These are phyloP conservation scores for Agonopterix subpropinquella DNA, from an alignment of 2,888 invertebrate species.

Conservation along the genomic window DNA sequence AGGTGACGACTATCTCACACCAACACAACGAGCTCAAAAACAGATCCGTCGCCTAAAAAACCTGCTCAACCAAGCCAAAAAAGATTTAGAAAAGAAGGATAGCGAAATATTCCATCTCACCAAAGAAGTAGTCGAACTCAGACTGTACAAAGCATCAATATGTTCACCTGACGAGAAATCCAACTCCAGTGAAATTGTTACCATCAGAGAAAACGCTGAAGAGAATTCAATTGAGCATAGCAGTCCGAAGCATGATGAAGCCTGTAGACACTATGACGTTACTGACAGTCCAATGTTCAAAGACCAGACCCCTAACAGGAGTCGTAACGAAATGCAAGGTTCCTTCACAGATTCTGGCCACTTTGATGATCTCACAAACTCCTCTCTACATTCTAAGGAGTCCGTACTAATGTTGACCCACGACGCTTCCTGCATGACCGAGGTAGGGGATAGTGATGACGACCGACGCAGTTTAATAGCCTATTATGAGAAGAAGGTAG, in stretches of 20 bases:
- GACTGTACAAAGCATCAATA: constrained; percentile 86
- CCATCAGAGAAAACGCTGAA: constrained; percentile 81
- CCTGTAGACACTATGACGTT: constrained; percentile 59
- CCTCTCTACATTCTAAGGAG: constrained; percentile 86
- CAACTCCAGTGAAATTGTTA: constrained; percentile 84
- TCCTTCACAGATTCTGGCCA: constrained; percentile 91
- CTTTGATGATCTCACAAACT: constrained; percentile 87
- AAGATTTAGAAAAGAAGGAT: constrained; percentile 87
- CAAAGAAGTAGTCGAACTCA: constrained; percentile 86
- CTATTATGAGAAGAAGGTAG: constrained; percentile 84
- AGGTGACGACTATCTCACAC: constrained; percentile 90
- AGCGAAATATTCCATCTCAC: constrained; percentile 86
- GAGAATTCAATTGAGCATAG: constrained; percentile 45
- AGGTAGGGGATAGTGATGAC: constrained; percentile 74
- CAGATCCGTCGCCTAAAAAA: constrained; percentile 86
- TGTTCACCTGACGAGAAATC: constrained; percentile 88
- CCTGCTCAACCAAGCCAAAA: constrained; percentile 82
- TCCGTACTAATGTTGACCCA: constrained; percentile 76
- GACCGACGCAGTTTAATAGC: constrained; percentile 81
- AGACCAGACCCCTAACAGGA: constrained; percentile 58
- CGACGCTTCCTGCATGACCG: constrained; percentile 71
- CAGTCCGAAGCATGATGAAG: constrained; percentile 54
- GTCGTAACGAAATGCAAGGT: constrained; percentile 80
- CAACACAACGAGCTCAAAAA: constrained; percentile 89
- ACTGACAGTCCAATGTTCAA: constrained; percentile 67